These are phyloP conservation scores for Ictalurus punctatus DNA, from an alignment of 2,113 vertebrate species.

Conservation along the genomic window DNA sequence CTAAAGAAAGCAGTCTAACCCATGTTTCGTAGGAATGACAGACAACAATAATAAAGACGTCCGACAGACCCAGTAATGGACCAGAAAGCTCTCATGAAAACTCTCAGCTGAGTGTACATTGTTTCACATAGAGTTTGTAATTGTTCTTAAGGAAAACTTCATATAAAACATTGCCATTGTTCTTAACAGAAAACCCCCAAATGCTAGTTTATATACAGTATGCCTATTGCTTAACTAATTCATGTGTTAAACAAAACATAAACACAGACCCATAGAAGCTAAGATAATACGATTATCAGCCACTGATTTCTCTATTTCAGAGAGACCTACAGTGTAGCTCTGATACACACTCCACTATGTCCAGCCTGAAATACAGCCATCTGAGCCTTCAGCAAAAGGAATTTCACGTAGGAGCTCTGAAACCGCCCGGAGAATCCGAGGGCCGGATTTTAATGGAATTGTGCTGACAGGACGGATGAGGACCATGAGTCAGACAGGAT, in stretches of 20 bases:
- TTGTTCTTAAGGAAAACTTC: neutral
- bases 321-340: neutral
- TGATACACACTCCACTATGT: constrained; percentile 35
- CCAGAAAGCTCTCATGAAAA: neutral
- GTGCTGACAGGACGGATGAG: constrained; percentile 66
- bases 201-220: neutral
- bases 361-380: constrained; percentile 57
- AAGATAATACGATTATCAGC: neutral
- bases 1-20: neutral
- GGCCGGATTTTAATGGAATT: constrained; percentile 62
- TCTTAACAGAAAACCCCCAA: neutral
- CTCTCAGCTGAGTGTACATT: neutral
- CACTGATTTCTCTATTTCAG: neutral
- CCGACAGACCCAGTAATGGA: neutral
- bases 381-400: constrained; percentile 44
- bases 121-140: neutral
- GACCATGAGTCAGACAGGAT: constrained; percentile 39
- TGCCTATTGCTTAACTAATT: neutral
- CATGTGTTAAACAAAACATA: neutral
- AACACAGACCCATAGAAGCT: neutral
- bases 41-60: neutral
- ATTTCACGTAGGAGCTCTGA: constrained; percentile 33
- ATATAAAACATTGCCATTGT: neutral
- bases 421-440: constrained; percentile 32
- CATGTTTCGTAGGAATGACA: neutral